Conservation (phyloP, 1,140 invertebrate genomes). For the Caenorhabditis inopinata region DNA sequence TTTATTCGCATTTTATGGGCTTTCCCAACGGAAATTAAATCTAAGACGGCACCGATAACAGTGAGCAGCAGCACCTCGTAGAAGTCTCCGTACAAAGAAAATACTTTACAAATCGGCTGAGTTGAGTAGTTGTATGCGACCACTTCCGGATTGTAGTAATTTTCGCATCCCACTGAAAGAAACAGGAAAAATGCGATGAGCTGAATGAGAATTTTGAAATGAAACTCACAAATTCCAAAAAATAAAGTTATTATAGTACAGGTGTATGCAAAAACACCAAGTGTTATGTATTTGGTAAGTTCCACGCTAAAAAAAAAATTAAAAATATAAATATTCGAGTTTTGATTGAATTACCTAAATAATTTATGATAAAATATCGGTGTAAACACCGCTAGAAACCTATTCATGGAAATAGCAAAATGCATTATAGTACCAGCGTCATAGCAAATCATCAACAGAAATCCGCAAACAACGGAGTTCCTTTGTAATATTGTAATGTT, state of each 20-base stretch:
- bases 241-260: slow-evolving; percentile 3
- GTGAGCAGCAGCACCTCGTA: background rate
- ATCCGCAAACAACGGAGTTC: background rate
- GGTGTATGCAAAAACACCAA: background rate
- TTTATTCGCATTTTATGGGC: background rate
- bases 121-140: background rate
- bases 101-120: background rate
- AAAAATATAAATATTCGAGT: background rate
- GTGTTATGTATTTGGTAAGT: background rate
- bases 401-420: background rate
- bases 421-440: background rate
- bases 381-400: background rate
- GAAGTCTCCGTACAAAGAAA: background rate
- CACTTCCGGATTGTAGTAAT: slow-evolving; percentile 2
- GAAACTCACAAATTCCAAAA: background rate
- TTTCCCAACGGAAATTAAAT: background rate
- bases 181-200: too few species aligned
- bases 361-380: slow-evolving; percentile 1
- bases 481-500: too few species aligned
- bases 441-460: background rate
- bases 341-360: background rate
- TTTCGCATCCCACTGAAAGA: background rate
- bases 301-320: background rate
- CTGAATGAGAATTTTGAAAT: background rate
- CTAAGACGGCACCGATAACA: background rate